These are phyloP conservation scores for Mechanitis messenoides DNA, from an alignment of 2,888 invertebrate genomes.

Conservation along the genomic window DNA sequence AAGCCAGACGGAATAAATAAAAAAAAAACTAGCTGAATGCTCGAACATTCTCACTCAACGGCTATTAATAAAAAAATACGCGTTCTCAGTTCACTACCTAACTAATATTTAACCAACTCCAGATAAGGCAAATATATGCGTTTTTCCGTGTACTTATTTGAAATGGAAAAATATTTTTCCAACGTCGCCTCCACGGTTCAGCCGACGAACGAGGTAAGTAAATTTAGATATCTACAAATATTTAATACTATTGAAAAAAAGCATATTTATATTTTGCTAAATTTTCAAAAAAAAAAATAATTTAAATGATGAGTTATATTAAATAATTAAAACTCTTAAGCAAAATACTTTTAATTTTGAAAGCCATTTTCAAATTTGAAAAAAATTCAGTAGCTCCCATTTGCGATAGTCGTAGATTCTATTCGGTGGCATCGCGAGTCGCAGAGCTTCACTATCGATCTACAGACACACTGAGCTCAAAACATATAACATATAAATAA, in stretches of 20 bases:
- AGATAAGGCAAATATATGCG: constrained; percentile 72
- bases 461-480: constrained; percentile 34
- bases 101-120: constrained; percentile 70
- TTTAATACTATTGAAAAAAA: too few species aligned
- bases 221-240: constrained; percentile 15
- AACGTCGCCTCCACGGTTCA: constrained; percentile 49
- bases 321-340: too few species aligned
- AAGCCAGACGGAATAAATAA: constrained; percentile 21
- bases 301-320: too few species aligned
- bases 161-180: constrained; percentile 74
- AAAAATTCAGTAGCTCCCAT: constrained; percentile 40
- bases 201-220: constrained; percentile 24
- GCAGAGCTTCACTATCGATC: constrained; percentile 22
- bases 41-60: constrained; percentile 22
- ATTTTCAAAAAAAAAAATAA: neutral
- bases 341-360: too few species aligned
- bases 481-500: constrained; percentile 13
- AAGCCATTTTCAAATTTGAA: neutral
- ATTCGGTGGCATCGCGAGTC: constrained; percentile 42
- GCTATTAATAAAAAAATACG: constrained; percentile 64
- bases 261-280: too few species aligned
- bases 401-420: constrained; percentile 40
- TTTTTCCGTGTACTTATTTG: constrained; percentile 66
- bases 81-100: constrained; percentile 51
- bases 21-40: constrained; percentile 23